These are phyloP conservation scores for Hemithea aestivaria DNA, from an alignment of 2,888 invertebrate genomes.

Conservation along the genomic window DNA sequence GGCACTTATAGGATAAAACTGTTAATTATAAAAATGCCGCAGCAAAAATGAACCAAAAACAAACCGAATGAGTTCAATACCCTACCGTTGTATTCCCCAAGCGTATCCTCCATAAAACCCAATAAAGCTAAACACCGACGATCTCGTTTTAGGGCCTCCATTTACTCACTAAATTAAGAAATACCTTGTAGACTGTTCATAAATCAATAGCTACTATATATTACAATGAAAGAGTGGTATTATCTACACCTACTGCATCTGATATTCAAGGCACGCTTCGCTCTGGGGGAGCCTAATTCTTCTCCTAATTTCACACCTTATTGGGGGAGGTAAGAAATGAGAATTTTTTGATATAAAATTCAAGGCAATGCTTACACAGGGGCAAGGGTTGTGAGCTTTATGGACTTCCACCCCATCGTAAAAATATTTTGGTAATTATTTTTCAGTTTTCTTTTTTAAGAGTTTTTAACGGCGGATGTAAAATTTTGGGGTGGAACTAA, in stretches of 20 bases:
- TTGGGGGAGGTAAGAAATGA: slow-evolving; percentile 66
- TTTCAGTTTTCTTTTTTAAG: slow-evolving; percentile 13
- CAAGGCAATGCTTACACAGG: slow-evolving; percentile 38
- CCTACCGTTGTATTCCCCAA: slow-evolving; percentile 32
- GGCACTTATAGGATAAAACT: too few relatives aligned
- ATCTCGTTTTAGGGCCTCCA: slow-evolving; percentile 30
- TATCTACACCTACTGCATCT: slow-evolving; percentile 46
- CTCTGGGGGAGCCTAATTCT: slow-evolving; percentile 70
- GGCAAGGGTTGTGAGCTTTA: slow-evolving; percentile 29
- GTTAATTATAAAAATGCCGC: too few relatives aligned
- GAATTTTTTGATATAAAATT: slow-evolving; percentile 56
- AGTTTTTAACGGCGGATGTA: slow-evolving; percentile 6
- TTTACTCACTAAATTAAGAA: slow-evolving; percentile 49
- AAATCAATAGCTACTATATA: slow-evolving; percentile 47
- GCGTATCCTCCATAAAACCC: slow-evolving; percentile 39
- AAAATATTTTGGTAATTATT: slow-evolving; percentile 23
- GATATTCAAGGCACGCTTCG: slow-evolving; percentile 60
- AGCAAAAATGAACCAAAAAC: too few relatives aligned
- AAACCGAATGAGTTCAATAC: slow-evolving; percentile 28
- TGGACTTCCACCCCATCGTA: slow-evolving; percentile 29
- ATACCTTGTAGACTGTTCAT: slow-evolving; percentile 42
- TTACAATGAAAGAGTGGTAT: slow-evolving; percentile 35
- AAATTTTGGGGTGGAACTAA: slow-evolving; percentile 12
- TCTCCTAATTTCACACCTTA: slow-evolving; percentile 76
- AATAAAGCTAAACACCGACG: slow-evolving; percentile 29